A percentile compares a stretch with the other conserved stretches of the same genome.
These are phyloP conservation scores for Trachymyrmex cornetzi DNA, from an alignment of 1,140 invertebrate species.

Conservation along the genomic window DNA sequence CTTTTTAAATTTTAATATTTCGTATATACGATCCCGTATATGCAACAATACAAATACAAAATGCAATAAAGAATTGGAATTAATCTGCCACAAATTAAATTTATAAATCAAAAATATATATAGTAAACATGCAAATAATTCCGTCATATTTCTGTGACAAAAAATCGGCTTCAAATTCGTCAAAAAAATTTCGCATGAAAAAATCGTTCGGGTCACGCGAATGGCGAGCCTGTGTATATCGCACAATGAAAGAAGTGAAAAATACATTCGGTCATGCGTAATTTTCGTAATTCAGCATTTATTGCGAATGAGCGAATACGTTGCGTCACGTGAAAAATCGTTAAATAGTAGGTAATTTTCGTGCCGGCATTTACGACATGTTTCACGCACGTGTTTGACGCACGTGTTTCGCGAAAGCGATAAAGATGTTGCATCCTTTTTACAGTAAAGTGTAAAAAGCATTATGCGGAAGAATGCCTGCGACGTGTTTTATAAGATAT, in stretches of 20 bases:
- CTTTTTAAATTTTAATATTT: conserved; percentile 20
- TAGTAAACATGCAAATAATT: not conserved
- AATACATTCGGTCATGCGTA: conserved; percentile 31
- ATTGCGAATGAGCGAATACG: conserved; percentile 28
- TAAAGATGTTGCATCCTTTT: not conserved
- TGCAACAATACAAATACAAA: not conserved
- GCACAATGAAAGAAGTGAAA: conserved; percentile 18
- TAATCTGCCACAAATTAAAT: conserved; percentile 9
- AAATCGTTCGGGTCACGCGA: not conserved
- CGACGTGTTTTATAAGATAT: conserved; percentile 38
- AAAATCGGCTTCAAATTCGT: conserved; percentile 7
- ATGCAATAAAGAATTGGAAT: conserved; percentile 27
- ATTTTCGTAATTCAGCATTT: conserved; percentile 28
- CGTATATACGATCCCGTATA: not conserved
- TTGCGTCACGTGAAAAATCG: conserved; percentile 23
- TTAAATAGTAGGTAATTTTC: conserved; percentile 26
- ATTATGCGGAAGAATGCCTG: not conserved
- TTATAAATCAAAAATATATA: conserved; percentile 13
- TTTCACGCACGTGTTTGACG: conserved; percentile 1
- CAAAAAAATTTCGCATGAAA: conserved; percentile 29
- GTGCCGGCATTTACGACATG: not conserved
- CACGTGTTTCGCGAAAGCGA: conserved; percentile 4
- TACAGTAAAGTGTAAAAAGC: conserved; percentile 34
- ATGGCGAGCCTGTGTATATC: not conserved
- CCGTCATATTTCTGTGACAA: not conserved